Conservation (phyloP, 1,140 invertebrate species). For the Trachymyrmex septentrionalis region DNA sequence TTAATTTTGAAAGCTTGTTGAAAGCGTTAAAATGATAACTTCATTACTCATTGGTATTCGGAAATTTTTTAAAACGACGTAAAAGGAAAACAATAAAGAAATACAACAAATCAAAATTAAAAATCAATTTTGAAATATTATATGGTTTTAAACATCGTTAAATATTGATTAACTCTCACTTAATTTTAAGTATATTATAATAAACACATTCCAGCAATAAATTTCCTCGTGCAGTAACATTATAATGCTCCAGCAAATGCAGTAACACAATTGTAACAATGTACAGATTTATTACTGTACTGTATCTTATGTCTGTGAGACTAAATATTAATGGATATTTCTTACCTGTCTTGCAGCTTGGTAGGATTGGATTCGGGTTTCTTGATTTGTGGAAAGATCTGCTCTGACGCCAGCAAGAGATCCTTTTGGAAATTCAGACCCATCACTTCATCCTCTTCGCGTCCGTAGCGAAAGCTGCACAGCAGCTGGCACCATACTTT, state of each 20-base stretch:
- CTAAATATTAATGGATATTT: background rate
- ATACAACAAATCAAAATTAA: background rate
- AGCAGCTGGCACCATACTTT: slow-evolving; percentile 97
- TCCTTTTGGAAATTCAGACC: slow-evolving; percentile 99
- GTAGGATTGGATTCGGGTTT: slow-evolving; percentile 87
- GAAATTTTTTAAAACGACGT: background rate
- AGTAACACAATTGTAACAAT: too few relatives aligned
- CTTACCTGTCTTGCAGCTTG: slow-evolving; percentile 90
- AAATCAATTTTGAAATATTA: background rate
- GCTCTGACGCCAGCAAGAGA: slow-evolving; percentile 94
- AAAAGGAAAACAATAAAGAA: background rate
- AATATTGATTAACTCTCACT: background rate
- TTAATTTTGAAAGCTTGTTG: background rate
- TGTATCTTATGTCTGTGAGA: background rate
- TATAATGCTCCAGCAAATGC: too few relatives aligned
- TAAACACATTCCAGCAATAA: too few relatives aligned
- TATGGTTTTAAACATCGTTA: background rate
- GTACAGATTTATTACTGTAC: too few relatives aligned
- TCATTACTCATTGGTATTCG: background rate
- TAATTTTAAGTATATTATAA: slow-evolving; percentile 5
- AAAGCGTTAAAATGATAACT: background rate
- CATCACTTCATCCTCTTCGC: slow-evolving; percentile 99
- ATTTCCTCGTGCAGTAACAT: too few relatives aligned
- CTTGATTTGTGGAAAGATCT: slow-evolving; percentile 93
- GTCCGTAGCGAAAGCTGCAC: slow-evolving; percentile 98